A percentile compares a stretch with the other conserved stretches of the same genome.
Evolutionary conservation across 1,140 invertebrate genomes (phyloP).

Genomic region (Carcinoscorpius rotundicauda): DNA sequence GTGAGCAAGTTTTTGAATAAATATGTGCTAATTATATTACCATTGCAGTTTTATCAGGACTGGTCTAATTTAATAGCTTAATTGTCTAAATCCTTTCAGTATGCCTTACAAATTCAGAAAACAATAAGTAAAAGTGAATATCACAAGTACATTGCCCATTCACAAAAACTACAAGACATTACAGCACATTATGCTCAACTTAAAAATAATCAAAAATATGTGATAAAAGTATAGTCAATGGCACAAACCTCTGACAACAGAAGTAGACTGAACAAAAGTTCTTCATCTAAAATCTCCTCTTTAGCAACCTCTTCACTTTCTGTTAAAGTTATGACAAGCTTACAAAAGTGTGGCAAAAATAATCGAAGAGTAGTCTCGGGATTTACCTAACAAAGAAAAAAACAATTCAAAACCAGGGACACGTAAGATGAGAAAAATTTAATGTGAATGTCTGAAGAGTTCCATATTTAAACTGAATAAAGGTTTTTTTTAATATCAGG

Average conservation of each 20-base stretch:
- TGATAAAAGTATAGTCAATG: no score
- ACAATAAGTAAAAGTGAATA: not conserved
- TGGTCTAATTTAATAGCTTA: no score
- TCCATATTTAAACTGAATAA: no score
- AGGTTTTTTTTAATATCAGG: no score
- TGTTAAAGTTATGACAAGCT: constrained; percentile 42
- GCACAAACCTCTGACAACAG: constrained; percentile 52
- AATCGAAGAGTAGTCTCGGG: constrained; percentile 51
- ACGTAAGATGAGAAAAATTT: constrained; percentile 4
- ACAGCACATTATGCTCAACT: no score
- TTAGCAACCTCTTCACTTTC: constrained; percentile 46
- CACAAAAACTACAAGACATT: constrained; percentile 16
- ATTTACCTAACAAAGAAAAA: constrained; percentile 34
- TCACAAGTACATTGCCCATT: constrained; percentile 17
- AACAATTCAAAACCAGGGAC: constrained; percentile 14
- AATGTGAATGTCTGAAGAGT: no score
- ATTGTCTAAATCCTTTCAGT: no score
- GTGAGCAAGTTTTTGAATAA: no score
- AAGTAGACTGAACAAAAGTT: constrained; percentile 62
- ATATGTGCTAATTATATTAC: no score
- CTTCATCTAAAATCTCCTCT: constrained; percentile 63
- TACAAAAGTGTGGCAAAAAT: constrained; percentile 56
- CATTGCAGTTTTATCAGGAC: no score
- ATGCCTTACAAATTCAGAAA: no score
- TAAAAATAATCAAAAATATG: no score